Evolutionary conservation across 2,113 vertebrate genomes (phyloP), one percentile per base, ranked within the genome.

Genomic region (Syngnathoides biaculeatus): DNA sequence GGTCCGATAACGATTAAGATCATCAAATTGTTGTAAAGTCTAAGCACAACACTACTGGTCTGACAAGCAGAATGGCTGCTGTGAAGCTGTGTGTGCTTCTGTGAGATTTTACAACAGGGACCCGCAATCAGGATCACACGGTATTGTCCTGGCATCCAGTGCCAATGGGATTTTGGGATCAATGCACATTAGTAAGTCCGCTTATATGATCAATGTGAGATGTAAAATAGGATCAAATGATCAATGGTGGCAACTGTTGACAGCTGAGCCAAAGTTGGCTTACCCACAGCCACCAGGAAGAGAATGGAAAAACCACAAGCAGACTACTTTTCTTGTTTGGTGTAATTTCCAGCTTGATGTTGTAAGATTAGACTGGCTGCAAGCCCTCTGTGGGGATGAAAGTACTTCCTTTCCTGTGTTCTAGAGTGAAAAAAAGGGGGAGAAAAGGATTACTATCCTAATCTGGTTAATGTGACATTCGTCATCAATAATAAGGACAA

Each of bases 341-440:
- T 4, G 0, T 20, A 2, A 69, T 64, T 67, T 73, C 3, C 52
- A 22, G 1, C 63, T n/a, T 52, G 5, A 65, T 59, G 20, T 57
- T 65, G 24, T 63, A 8, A 79, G 78, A 85, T 87, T 80, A 78
- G 43, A n/a, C 19, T 80, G 65, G 80, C 79, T 62, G 79, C 20
- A 30, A 55, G 69, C 62, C 52, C 60, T 68, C 24, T 14, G 42
- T 67, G 65, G 61, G 79, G 56, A 77, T 80, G n/a, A 73, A 78
- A 77, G 26, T 47, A 5, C 62, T 30, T 12, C 56, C 57, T 72
- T 78, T 67, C 22, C 47, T 64, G 24, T 24, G 19, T 1, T 4
- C 19, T 82, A 72, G 71, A 6, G 42, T 61, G 11, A 26, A 0
- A 10, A 45, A 27, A 71, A 61, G 65, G 60, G 20, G 12, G 39